Conservation (phyloP, 2,888 invertebrate genomes). For the Atethmia centrago region DNA sequence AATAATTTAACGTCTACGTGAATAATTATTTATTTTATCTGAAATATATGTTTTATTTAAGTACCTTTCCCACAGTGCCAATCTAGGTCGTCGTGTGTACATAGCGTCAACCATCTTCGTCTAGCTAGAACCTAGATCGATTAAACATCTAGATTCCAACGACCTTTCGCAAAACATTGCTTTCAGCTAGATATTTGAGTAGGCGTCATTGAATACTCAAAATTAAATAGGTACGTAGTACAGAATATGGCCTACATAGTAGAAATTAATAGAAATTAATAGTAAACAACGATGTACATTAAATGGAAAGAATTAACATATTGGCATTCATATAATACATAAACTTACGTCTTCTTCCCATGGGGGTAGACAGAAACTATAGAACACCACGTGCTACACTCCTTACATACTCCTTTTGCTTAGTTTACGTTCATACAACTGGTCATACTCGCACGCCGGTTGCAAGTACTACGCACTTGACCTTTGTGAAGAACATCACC, state of each 20-base stretch:
- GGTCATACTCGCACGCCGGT: too few species aligned
- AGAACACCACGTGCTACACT: too few species aligned
- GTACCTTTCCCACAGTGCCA: too few species aligned
- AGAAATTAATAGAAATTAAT: neutral
- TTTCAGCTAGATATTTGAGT: neutral
- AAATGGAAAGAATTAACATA: neutral
- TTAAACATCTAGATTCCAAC: neutral
- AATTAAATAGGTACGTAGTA: neutral
- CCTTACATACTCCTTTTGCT: too few species aligned
- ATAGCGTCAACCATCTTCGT: neutral
- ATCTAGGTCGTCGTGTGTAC: neutral
- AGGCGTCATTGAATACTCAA: neutral
- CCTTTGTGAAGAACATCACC: too few species aligned
- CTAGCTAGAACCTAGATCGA: neutral
- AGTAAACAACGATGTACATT: neutral
- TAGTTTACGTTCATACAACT: too few species aligned
- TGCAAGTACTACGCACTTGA: too few species aligned
- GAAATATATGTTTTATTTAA: too few species aligned
- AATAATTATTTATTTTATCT: too few species aligned
- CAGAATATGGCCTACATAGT: slow-evolving; percentile 5
- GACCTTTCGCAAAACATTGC: neutral
- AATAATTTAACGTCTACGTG: too few species aligned
- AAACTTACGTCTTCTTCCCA: too few species aligned
- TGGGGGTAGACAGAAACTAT: too few species aligned
- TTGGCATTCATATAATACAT: neutral